Percentiles rank a stretch among this genome's conserved stretches.
These are phyloP conservation scores for Emydocephalus ijimae DNA, from an alignment of 2,113 vertebrate species.

Conservation along the genomic window DNA sequence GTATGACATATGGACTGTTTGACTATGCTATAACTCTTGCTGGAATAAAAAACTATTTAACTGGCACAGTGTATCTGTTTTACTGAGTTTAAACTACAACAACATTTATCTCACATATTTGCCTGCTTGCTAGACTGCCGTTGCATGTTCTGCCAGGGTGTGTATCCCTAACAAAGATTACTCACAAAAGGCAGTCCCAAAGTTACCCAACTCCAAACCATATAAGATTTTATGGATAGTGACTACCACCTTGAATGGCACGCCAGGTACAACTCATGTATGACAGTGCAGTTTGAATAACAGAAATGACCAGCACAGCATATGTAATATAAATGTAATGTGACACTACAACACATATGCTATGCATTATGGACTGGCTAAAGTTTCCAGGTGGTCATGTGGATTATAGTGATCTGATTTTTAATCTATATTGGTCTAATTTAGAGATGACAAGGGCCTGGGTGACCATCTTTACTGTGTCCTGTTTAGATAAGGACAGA, in stretches of 20 bases:
- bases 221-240: neutral
- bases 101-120: no score
- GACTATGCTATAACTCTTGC: no score
- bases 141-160: no score
- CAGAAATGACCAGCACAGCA: neutral
- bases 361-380: neutral
- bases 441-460: neutral
- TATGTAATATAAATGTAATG: neutral
- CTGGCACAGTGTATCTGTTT: no score
- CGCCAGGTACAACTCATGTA: neutral
- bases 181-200: neutral
- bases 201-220: neutral
- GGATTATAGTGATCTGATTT: neutral
- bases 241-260: neutral
- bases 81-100: no score
- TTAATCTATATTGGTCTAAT: neutral
- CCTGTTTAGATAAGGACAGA: neutral
- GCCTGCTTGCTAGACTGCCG: no score
- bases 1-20: no score
- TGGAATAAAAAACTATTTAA: no score
- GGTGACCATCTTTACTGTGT: neutral
- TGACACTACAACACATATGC: neutral
- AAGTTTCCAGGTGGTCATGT: neutral
- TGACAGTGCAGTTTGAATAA: neutral
- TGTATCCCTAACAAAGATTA: neutral